Percentiles rank a stretch among this genome's conserved stretches.
Evolutionary conservation across 2,888 invertebrate genomes (phyloP).

Genomic region (Ashinkailepas kermadecensis): DNA sequence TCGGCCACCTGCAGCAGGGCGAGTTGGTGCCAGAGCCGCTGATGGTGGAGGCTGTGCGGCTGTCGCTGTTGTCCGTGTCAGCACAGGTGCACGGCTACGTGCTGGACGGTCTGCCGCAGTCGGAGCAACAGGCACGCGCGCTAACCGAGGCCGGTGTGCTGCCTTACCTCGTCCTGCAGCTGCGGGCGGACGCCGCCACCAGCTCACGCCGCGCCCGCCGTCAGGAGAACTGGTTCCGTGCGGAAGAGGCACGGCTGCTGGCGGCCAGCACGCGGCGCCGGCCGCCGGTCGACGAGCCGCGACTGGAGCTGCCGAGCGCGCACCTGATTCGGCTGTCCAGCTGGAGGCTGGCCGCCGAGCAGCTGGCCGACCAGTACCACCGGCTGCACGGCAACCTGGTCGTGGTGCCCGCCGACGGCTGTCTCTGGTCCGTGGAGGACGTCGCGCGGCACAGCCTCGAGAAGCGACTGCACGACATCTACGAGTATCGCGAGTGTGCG

Average conservation of each 20-base stretch:
- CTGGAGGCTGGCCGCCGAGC: neutral
- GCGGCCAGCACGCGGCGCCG: neutral
- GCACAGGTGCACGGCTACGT: slow-evolving; percentile 11
- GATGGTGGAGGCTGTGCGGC: neutral
- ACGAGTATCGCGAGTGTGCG: neutral
- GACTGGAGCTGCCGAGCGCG: neutral
- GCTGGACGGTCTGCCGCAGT: slow-evolving; percentile 7
- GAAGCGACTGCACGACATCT: neutral
- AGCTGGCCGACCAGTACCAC: neutral
- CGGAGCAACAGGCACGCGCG: neutral
- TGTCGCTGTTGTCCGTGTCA: neutral
- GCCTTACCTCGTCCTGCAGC: slow-evolving; percentile 2
- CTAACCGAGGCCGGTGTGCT: slow-evolving; percentile 6
- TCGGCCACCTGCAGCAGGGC: neutral
- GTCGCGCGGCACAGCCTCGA: neutral
- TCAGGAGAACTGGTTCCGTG: slow-evolving; percentile 17
- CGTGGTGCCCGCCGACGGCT: neutral
- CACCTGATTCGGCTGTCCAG: neutral
- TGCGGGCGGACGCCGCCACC: neutral
- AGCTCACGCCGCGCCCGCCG: neutral
- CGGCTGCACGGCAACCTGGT: slow-evolving; percentile 5
- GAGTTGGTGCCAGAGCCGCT: neutral
- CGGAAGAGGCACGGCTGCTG: neutral
- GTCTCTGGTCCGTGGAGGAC: neutral
- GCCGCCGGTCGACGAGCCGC: slow-evolving; percentile 3